A percentile compares a stretch with the other conserved stretches of the same genome.
These are phyloP conservation scores for Cephus spinipes DNA, from an alignment of 2,888 invertebrate genomes.

Conservation along the genomic window DNA sequence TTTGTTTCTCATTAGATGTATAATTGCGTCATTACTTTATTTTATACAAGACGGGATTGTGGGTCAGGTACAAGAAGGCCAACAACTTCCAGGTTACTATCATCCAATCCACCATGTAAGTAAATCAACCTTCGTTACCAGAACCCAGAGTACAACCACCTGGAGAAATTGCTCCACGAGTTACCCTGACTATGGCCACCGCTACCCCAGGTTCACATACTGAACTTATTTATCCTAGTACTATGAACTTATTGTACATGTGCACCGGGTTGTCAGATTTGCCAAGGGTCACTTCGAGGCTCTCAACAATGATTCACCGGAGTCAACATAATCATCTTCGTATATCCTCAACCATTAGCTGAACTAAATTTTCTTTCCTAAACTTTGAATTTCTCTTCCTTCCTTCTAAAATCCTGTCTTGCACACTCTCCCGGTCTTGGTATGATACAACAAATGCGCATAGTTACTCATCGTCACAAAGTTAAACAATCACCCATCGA, in stretches of 20 bases:
- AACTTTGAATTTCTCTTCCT: neutral
- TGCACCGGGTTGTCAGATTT: neutral
- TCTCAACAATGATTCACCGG: neutral
- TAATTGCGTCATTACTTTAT: conserved; percentile 2
- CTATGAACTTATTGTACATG: neutral
- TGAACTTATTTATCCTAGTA: neutral
- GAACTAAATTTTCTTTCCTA: neutral
- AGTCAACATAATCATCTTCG: neutral
- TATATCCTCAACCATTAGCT: neutral
- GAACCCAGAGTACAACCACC: neutral
- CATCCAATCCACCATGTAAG: neutral
- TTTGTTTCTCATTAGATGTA: conserved; percentile 13
- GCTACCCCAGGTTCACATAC: neutral
- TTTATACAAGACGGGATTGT: conserved; percentile 4
- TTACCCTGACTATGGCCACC: neutral
- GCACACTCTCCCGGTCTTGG: neutral
- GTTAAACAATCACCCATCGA: neutral
- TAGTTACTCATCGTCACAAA: neutral
- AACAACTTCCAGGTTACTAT: conserved; percentile 2
- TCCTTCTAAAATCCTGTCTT: neutral
- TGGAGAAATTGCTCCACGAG: neutral
- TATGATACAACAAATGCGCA: neutral
- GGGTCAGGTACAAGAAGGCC: conserved; percentile 7
- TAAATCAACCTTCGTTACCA: neutral
- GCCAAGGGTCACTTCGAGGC: neutral